Evolutionary conservation across 2,797 vertebrate genomes (phyloP).

Genomic region (Pangasius mekongensis): DNA sequence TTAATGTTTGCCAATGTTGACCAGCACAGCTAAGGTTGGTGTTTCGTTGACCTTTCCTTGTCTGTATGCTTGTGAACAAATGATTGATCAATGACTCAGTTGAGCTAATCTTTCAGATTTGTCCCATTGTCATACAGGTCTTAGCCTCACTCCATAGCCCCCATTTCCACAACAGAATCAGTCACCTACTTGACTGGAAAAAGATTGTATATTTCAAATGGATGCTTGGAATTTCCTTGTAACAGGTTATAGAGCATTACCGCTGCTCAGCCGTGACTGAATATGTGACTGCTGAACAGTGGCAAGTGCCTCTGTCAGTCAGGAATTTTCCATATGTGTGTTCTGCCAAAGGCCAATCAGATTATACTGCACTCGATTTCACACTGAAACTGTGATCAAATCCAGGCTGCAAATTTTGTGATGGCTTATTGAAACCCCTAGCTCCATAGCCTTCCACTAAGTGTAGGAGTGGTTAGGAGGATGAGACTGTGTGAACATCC

Average conservation of each 20-base stretch:
- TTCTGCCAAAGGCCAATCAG: constrained; percentile 30
- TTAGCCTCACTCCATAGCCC: background rate
- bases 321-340: constrained; percentile 25
- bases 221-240: constrained; percentile 22
- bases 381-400: constrained; percentile 19
- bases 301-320: constrained; percentile 8
- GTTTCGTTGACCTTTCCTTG: constrained; percentile 5
- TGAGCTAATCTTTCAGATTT: constrained; percentile 13
- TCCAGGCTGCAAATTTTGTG: constrained; percentile 23
- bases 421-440: background rate
- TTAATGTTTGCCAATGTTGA: background rate
- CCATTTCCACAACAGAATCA: constrained; percentile 7
- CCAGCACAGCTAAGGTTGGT: background rate
- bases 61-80: constrained; percentile 35
- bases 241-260: constrained; percentile 14
- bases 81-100: constrained; percentile 30
- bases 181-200: constrained; percentile 10
- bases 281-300: constrained; percentile 33
- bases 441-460: background rate
- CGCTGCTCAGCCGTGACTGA: constrained; percentile 11
- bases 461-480: background rate
- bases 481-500: background rate
- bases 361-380: constrained; percentile 22
- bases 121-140: background rate
- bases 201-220: constrained; percentile 15